These are phyloP conservation scores for Hemibagrus guttatus DNA, from an alignment of 2,797 vertebrate genomes.

Conservation along the genomic window DNA sequence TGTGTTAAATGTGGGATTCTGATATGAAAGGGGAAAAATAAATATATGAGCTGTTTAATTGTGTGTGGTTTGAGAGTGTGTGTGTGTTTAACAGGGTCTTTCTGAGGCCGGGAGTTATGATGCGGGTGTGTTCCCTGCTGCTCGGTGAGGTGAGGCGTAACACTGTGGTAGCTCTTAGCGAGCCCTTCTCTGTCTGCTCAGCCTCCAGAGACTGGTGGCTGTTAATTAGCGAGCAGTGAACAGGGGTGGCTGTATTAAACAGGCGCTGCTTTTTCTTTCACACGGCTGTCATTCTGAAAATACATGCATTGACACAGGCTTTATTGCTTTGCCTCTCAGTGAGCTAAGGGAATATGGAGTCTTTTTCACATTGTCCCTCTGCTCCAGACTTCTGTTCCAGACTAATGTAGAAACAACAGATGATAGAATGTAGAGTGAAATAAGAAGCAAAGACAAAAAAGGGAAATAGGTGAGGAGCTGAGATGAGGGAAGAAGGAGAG, in stretches of 20 bases:
- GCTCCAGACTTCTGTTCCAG: background rate
- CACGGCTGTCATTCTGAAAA: slow-evolving; percentile 28
- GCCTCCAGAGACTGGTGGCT: slow-evolving; percentile 36
- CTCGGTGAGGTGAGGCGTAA: slow-evolving; percentile 40
- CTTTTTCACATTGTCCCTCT: slow-evolving; percentile 18
- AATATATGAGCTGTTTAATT: background rate
- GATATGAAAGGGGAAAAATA: background rate
- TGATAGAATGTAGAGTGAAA: background rate
- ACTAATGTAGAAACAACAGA: background rate
- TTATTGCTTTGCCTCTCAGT: slow-evolving; percentile 12
- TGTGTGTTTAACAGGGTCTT: background rate
- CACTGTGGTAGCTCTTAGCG: slow-evolving; percentile 8
- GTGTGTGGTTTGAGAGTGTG: background rate
- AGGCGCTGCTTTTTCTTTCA: slow-evolving; percentile 25
- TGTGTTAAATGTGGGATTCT: background rate
- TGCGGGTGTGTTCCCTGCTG: slow-evolving; percentile 19
- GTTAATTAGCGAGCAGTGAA: slow-evolving; percentile 52
- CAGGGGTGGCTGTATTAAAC: slow-evolving; percentile 39
- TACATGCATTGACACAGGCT: slow-evolving; percentile 16
- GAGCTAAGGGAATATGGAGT: slow-evolving; percentile 8
- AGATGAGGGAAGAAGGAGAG: background rate
- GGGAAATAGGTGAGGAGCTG: background rate
- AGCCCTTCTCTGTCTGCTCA: slow-evolving; percentile 24
- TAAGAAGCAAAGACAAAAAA: background rate
- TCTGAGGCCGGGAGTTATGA: slow-evolving; percentile 26